Evolutionary conservation across 2,888 invertebrate genomes (phyloP), one percentile per base, ranked within the genome.

Genomic region (Epsilonema sp.): DNA sequence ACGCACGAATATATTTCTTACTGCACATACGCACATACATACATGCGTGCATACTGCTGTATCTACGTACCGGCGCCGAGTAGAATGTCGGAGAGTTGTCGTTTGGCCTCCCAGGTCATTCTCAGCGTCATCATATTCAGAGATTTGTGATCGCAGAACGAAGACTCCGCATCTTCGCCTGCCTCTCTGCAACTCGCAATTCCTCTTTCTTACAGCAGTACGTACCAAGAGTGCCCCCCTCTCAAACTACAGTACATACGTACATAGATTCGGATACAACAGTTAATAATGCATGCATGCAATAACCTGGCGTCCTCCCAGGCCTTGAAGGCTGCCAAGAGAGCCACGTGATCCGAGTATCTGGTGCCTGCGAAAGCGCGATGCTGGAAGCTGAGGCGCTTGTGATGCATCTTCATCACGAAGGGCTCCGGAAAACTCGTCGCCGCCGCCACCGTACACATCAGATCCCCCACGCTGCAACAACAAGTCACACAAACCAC

Each of bases 361-460:
- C 86, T 73, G 46, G 77, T 78, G 0, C 90, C 92, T 2, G 83
- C 80, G 52, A 94, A 74, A 25, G 79, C 79, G 49, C 82, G 76
- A 66, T 94, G 92, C 55, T 82, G 81, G 56, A 76, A 76, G 8
- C 80, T 78, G 50, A 94, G 71, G 19, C 87, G 73, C 4, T 81
- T 73, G 44, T 70, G 65, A 4, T 63, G 58, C 4, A 79, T 77
- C 53, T 60, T 56, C 0, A 64, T 65, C 2, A 80, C 75, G 65
- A 90, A 94, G 3, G 92, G 83, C 68, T 94, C 89, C 0, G 87
- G 86, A 67, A 89, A 87, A 0, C 89, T 89, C 37, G 89, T 84
- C 4, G 84, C 82, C 16, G 94, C 89, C 1, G 92, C 89, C 75
- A 92, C 83, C 0, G 84, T 84, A 11, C 84, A 81, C 44, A 90